phyloP scores from a whole-genome alignment of 2,797 vertebrate species.

The Liasis olivaceus region DNA sequence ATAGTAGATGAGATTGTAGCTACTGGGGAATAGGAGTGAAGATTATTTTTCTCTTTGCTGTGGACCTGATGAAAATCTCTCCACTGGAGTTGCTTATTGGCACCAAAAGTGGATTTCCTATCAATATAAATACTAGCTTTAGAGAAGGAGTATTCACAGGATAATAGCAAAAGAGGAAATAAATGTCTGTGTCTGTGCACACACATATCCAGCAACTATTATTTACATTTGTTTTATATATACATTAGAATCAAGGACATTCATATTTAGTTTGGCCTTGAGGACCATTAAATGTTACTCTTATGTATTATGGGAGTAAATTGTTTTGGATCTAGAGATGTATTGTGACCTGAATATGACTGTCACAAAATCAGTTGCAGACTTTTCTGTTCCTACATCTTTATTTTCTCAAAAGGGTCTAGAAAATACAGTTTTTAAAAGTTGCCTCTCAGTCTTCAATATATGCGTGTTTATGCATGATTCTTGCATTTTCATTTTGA shows the following conservation, averaged over 20 bases:
- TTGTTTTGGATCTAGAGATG: neutral
- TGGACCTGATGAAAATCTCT: neutral
- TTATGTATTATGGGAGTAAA: neutral
- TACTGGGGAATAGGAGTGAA: neutral
- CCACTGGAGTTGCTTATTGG: neutral
- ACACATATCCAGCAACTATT: neutral
- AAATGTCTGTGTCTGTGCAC: neutral
- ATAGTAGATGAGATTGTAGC: neutral
- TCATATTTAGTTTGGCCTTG: neutral
- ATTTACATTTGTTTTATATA: neutral
- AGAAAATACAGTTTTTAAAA: neutral
- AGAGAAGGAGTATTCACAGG: neutral
- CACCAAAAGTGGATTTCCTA: neutral
- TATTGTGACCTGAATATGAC: neutral
- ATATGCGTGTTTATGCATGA: conserved; percentile 4
- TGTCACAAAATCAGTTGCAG: neutral
- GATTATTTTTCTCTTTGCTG: neutral
- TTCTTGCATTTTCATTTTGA: neutral
- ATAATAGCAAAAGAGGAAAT: neutral
- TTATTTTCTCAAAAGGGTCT: neutral
- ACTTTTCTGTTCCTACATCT: neutral
- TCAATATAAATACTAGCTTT: neutral
- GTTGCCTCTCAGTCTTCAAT: neutral
- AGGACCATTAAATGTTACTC: neutral
- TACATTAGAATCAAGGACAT: neutral